phyloP scores from a whole-genome alignment of 2,113 vertebrate species.

The Pithys albifrons region DNA sequence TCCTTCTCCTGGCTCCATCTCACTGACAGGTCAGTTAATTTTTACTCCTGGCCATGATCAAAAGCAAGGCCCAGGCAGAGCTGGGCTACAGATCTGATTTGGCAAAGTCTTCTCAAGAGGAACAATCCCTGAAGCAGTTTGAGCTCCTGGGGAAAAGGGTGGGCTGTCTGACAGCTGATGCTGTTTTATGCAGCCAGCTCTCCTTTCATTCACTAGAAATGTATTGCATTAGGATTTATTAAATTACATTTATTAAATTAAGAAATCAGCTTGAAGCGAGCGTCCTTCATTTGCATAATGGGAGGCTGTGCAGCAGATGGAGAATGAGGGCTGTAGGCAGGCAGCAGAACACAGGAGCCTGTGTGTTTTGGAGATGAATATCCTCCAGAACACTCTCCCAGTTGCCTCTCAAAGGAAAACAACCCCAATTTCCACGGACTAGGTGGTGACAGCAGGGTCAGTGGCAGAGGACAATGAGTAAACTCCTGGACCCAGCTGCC shows the following conservation, averaged over 20 bases:
- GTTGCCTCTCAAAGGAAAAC: conserved; percentile 8
- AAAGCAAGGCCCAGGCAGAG: background rate
- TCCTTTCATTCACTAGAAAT: conserved; percentile 48
- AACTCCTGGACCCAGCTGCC: conserved; percentile 7
- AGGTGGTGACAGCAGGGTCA: background rate
- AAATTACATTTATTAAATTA: conserved; percentile 68
- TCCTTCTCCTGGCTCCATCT: background rate
- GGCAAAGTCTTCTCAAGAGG: background rate
- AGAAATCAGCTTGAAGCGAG: conserved; percentile 56
- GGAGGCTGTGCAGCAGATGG: conserved; percentile 59
- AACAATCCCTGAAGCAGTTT: conserved; percentile 3
- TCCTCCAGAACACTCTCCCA: background rate
- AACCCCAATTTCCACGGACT: background rate
- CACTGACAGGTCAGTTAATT: background rate
- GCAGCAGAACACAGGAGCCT: conserved; percentile 18
- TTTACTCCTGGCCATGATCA: background rate
- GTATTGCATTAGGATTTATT: conserved; percentile 61
- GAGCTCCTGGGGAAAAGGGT: background rate
- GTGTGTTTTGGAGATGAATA: conserved; percentile 32
- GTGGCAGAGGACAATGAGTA: background rate
- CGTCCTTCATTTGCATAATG: conserved; percentile 57
- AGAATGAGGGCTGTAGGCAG: conserved; percentile 37
- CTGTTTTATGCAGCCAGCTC: conserved; percentile 32
- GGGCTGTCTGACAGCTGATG: conserved; percentile 50
- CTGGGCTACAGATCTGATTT: background rate